Base-by-base conservation (phyloP, 2,797 vertebrate species). In the Periophthalmus magnuspinnatus region DNA sequence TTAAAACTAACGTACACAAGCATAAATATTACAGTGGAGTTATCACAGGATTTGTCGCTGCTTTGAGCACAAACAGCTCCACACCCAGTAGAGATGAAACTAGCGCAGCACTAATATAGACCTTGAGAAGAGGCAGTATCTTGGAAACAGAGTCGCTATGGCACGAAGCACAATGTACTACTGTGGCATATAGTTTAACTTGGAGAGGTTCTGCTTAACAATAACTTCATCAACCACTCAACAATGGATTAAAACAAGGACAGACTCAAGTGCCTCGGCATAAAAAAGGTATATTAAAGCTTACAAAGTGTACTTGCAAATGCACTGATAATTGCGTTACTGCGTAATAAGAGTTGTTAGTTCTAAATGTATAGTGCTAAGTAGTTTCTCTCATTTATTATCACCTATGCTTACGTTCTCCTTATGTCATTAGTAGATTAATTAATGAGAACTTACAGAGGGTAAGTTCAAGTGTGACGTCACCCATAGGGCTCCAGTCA, bases 51-150 rank as follows among this genome's bases (percentile, higher is more conserved):
- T 62, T 62, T 41, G 58, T 62, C n/a, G 21, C 10, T 13, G 36
- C 59, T 62, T 62, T 62, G 36, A 62, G 59, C n/a, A 41, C n/a
- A 41, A 33, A 61, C 2, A 61, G 33, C 19, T 38, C 59, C 33
- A 36, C 60, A 62, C 36, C 11, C 60, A 24, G 36, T 22, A 17
- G 62, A 64, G 14, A 64, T 64, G 41, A 64, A 64, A 64, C 19
- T 22, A 38, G 34, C 8, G 8, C 59, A 6, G 38, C 38, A 48
- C 14, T 64, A 14, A 64, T 48, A 47, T 16, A 64, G 22, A 32
- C 62, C 7, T 64, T 48, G 41, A 48, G 41, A 28, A 10, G 41
- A 47, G n/a, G 22, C 22, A 47, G 61, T 64, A 47, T 64, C 61
- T 47, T 28, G 38, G 61, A 64, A 64, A 64, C 61, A 64, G 61